Evolutionary conservation across 2,888 invertebrate genomes (phyloP).

Genomic region (Drosophila siamana): DNA sequence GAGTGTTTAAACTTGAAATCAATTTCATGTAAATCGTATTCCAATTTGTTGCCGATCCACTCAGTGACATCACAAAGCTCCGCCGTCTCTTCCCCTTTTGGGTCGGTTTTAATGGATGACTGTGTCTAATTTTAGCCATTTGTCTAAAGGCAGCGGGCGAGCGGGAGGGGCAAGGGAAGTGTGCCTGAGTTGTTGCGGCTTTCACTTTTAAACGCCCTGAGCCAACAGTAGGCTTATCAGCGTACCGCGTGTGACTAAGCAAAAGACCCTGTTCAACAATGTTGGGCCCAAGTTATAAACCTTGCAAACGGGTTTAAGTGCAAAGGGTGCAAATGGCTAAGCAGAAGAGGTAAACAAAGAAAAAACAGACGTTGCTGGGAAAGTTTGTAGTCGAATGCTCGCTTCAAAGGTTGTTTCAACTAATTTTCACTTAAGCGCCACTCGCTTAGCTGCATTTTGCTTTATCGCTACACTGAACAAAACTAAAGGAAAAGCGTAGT

Average conservation of each 20-base stretch:
- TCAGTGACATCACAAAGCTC: conserved; percentile 38
- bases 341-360: no score
- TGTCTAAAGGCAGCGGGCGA: background rate
- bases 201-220: conserved; percentile 40
- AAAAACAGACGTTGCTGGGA: no score
- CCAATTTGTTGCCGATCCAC: conserved; percentile 12
- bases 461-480: no score
- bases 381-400: no score
- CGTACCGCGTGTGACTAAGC: conserved; percentile 13
- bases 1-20: conserved; percentile 13
- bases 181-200: conserved; percentile 22
- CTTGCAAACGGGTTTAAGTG: background rate
- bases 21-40: conserved; percentile 33
- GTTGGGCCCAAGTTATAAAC: background rate
- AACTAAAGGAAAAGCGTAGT: no score
- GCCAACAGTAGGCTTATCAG: conserved; percentile 21
- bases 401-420: no score
- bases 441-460: no score
- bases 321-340: background rate
- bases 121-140: conserved; percentile 35
- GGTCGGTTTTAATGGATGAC: conserved; percentile 35
- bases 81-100: background rate
- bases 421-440: no score
- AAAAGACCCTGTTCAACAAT: background rate
- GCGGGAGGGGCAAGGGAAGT: no score